Evolutionary conservation across 2,888 invertebrate species (phyloP), one percentile per base, ranked within the genome.

Genomic region (Orthosia gothica): DNA sequence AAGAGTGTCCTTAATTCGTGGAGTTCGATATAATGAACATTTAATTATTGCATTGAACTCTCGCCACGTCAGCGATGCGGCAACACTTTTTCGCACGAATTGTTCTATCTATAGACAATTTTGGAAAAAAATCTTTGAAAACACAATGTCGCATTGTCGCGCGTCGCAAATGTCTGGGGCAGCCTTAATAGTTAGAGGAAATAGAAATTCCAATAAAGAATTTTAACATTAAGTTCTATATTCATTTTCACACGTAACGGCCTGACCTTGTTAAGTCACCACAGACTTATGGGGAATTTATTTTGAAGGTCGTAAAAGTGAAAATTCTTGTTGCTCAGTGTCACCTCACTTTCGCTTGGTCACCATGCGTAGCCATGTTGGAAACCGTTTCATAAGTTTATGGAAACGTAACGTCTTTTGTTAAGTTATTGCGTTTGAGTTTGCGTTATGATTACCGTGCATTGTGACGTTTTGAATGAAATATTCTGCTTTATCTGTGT

Each of bases 321-420:
- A 92, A 91, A 91, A 89, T 89, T 87, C 86, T 79, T 79, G 79
- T 76, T 76, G 65, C 54, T 84, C 82, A 84, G 78, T 88, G 91
- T 89, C 91, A 85, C 86, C 81, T 85, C 90, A 92, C 93, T 93
- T 93, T 93, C 93, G 89, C 92, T 87, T 70, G 68, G 76, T 74
- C 76, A 82, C 79, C 77, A 83, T 79, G 77, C 86, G 84, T 79
- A 71, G 74, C 72, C 70, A 75, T 81, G 70, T 79, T 70, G 72
- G 76, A 81, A 83, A 70, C 50, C 47, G 58, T 87, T 89, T 87
- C 82, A 84, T 86, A 87, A 79, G 70, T 78, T 84, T 82, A 86
- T 79, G 66, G 75, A 83, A 84, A 84, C 85, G 85, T 85, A 87
- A 90, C 87, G 76, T 84, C 87, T 87, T 87, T 87, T 85, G 87